phyloP scores from a whole-genome alignment of 2,113 vertebrate genomes.

The Morone chrysops region DNA sequence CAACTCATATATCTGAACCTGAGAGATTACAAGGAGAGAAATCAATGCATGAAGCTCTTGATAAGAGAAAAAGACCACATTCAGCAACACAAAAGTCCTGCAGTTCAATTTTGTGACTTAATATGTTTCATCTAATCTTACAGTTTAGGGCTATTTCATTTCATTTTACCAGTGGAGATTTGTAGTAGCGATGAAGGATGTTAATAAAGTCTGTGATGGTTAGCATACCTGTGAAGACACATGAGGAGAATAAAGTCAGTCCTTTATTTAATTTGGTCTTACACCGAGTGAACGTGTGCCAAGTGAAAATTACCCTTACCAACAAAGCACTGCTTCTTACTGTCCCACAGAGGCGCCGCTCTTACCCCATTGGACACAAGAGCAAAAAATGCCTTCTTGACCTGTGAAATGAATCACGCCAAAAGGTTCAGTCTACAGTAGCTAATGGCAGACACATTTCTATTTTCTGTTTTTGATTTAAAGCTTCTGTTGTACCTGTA shows the following conservation, averaged over 20 bases:
- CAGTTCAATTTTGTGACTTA: not conserved
- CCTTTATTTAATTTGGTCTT: not conserved
- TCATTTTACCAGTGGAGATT: constrained; percentile 93
- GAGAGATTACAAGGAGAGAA: constrained; percentile 35
- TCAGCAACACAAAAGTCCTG: not conserved
- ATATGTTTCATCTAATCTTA: not conserved
- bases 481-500: constrained; percentile 86
- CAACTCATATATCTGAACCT: constrained; percentile 99
- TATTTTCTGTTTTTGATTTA: not conserved
- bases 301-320: constrained; percentile 81
- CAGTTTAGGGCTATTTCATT: not conserved
- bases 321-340: constrained; percentile 97
- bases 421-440: not conserved
- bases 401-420: constrained; percentile 78
- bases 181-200: constrained; percentile 98
- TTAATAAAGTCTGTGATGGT: constrained; percentile 99
- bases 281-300: not conserved
- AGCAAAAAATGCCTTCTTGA: constrained; percentile 98
- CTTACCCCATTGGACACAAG: constrained; percentile 96
- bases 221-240: constrained; percentile 88
- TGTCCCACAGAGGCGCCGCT: constrained; percentile 97
- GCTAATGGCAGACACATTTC: not conserved
- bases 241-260: constrained; percentile 2
- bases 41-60: too few relatives aligned
- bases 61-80: not conserved